Evolutionary conservation across 2,113 vertebrate genomes (phyloP).

Genomic region (Apodemus sylvaticus): DNA sequence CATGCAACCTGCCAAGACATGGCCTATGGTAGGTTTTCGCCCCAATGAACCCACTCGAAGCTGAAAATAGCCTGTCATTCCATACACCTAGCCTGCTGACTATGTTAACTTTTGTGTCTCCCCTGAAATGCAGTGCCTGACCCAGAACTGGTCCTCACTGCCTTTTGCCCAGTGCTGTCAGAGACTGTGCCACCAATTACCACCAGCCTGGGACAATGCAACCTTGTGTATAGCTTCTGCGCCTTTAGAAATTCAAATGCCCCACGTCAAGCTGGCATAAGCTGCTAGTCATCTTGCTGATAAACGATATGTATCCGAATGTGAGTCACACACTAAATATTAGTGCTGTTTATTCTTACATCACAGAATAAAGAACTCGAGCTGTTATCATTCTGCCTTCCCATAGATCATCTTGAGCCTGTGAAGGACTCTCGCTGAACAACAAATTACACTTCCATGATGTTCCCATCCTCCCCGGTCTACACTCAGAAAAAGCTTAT

Average conservation of each 20-base stretch:
- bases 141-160: background rate
- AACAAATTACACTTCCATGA: background rate
- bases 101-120: background rate
- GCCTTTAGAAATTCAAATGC: background rate
- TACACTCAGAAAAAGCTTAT: background rate
- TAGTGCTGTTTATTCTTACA: slow-evolving; percentile 33
- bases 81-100: background rate
- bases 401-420: background rate
- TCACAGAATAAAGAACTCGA: background rate
- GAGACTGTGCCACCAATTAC: too few relatives aligned
- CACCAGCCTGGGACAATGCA: background rate
- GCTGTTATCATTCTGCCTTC: slow-evolving; percentile 25
- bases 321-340: background rate
- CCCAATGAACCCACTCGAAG: background rate
- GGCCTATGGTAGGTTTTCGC: background rate
- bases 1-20: background rate
- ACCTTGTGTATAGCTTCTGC: background rate
- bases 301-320: background rate
- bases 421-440: background rate
- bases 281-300: background rate
- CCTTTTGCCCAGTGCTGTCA: background rate
- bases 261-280: background rate
- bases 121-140: background rate
- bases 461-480: background rate
- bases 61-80: background rate